Evolutionary conservation across 1,140 invertebrate genomes (phyloP).

Genomic region (Sycophaga agraensis): DNA sequence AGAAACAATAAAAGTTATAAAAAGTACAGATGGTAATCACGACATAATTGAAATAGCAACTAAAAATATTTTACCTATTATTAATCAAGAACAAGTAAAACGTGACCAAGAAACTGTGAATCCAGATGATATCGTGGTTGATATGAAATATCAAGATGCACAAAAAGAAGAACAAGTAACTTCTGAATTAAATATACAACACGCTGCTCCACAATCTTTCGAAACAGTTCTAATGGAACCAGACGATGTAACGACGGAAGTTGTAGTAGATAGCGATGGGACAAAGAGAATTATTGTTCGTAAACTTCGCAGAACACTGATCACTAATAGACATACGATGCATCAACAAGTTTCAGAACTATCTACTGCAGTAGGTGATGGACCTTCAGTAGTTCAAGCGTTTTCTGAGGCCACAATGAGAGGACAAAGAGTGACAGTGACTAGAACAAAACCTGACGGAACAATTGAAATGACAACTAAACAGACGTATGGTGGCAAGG

Average conservation of each 20-base stretch:
- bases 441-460: slow-evolving; percentile 64
- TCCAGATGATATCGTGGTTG: slow-evolving; percentile 66
- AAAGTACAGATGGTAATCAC: slow-evolving; percentile 67
- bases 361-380: slow-evolving; percentile 51
- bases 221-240: slow-evolving; percentile 77
- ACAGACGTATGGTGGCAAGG: slow-evolving; percentile 64
- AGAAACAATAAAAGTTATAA: slow-evolving; percentile 71
- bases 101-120: slow-evolving; percentile 22
- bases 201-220: slow-evolving; percentile 71
- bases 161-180: slow-evolving; percentile 56
- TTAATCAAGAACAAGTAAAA: slow-evolving; percentile 48
- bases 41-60: slow-evolving; percentile 79
- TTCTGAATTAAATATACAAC: slow-evolving; percentile 66
- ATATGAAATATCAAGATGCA: slow-evolving; percentile 69
- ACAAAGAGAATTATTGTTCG: slow-evolving; percentile 77
- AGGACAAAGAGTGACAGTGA: slow-evolving; percentile 66
- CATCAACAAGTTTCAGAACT: slow-evolving; percentile 53
- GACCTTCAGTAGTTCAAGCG: slow-evolving; percentile 57
- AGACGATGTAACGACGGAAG: slow-evolving; percentile 75
- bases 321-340: slow-evolving; percentile 55
- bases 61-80: slow-evolving; percentile 57
- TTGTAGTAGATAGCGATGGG: slow-evolving; percentile 78
- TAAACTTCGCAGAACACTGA: slow-evolving; percentile 57
- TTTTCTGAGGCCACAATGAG: slow-evolving; percentile 68
- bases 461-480: slow-evolving; percentile 63